phyloP scores from a whole-genome alignment of 92 coral and sea anemone genomes.

The Epizoanthus scotinus region DNA sequence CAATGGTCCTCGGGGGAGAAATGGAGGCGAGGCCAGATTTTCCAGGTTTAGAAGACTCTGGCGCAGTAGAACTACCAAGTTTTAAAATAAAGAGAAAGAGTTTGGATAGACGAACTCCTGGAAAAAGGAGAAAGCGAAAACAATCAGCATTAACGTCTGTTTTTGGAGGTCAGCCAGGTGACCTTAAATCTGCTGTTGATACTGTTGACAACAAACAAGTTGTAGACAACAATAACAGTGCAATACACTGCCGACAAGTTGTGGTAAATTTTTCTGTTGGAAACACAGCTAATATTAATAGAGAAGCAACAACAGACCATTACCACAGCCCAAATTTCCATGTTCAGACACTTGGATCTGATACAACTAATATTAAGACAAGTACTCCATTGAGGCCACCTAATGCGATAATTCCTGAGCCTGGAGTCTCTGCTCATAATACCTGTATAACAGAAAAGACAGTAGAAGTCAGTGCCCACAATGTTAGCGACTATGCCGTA shows the following conservation, averaged over 20 bases:
- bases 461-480: background rate
- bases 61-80: constrained; percentile 7
- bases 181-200: background rate
- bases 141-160: background rate
- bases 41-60: background rate
- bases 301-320: background rate
- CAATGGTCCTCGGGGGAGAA: background rate
- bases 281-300: background rate
- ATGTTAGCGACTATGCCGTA: background rate
- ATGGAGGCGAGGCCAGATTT: background rate
- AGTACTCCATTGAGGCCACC: constrained; percentile 26
- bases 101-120: constrained; percentile 28
- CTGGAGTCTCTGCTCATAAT: background rate
- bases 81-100: constrained; percentile 36
- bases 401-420: background rate
- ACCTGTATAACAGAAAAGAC: background rate
- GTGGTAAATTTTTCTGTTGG: constrained; percentile 13
- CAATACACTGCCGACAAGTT: background rate
- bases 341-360: background rate
- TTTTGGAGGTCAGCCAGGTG: background rate
- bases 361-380: background rate
- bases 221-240: constrained; percentile 11
- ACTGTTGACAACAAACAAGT: background rate
- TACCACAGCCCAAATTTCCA: background rate
- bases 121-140: constrained; percentile 38